Evolutionary conservation across 2,888 invertebrate genomes (phyloP), one percentile per base, ranked within the genome.

Genomic region (Ophion ellenae): DNA sequence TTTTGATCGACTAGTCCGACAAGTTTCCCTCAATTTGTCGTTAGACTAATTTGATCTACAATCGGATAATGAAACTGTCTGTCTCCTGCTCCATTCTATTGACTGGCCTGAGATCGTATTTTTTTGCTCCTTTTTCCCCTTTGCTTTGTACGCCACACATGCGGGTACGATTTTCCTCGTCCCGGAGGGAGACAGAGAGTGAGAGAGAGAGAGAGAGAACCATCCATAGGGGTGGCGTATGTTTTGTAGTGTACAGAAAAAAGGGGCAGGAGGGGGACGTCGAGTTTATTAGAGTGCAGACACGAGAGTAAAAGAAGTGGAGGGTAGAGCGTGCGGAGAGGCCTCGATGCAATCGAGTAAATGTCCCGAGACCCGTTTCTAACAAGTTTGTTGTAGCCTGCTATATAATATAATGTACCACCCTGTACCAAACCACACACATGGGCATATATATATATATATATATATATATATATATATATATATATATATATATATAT

Each of bases 221-320:
- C 11, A 17, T 40, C n/a, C 36, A 79, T 81, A 81, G 74, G 78
- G 78, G 83, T 76, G 6, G 64, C 24, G 17, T 24, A 57, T 14
- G 66, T 64, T 53, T 76, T 76, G 66, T 63, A 64, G 47, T 71
- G 63, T 45, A n/a, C 32, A 57, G 28, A 28, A 57, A 32, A 66
- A 70, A 67, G 47, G 71, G 59, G 40, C 11, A 17, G 24, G 69
- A 17, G 45, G 74, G 20, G 77, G 24, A 47, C 14, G 47, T 59
- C 20, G n/a, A n/a, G 73, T 66, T 83, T 69, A 79, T 74, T 73
- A 53, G 67, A 83, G 67, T 47, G 40, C 40, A 63, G 79, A 64
- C 53, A n/a, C 20, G 57, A 77, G 63, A 20, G 63, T 28, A 28
- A 63, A 63, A 63, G 47, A 47, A 47, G 47, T 47, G 47, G 47